Base-by-base conservation (phyloP, 2,113 vertebrate species). In the Gymnorhina tibicen region DNA sequence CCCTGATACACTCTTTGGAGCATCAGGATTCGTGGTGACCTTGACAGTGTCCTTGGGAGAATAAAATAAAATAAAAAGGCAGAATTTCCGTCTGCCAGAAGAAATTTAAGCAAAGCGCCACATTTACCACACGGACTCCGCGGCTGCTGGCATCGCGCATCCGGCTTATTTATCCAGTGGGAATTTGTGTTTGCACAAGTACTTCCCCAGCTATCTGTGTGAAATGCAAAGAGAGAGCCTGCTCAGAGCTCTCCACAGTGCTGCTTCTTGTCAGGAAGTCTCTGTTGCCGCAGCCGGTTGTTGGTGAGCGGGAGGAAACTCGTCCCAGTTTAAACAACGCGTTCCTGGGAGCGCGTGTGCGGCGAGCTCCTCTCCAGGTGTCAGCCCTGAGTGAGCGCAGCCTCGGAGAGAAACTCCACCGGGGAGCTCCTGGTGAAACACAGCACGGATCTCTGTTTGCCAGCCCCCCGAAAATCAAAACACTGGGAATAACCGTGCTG, bases 1-100 rank as follows among this genome's bases (percentile, higher is more conserved):
- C 97, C 97, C 96, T 94, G 96, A 97, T 98, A 97, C 96, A 97
- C 98, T 98, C 97, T 96, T 97, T 94, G 96, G 97, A 93, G 94
- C 97, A 95, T 97, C 89, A 91, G 83, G 97, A 97, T 94, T 96
- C 96, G 80, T 68, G 89, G 97, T 98, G 98, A 99, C 99, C 99
- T 99, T 99, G 98, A 70, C 90, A 88, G 97, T 95, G 98, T 98
- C 98, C 98, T 99, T 99, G 98, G 98, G 98, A 97, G 93, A 95
- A 89, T 80, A 23, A 85, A 90, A 94, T 69, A 62, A 93, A 93
- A 94, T 44, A 85, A 93, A 93, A 78, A 93, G 79, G 77, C 55
- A 83, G 91, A 92, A 74, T 94, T 96, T 93, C 86, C 37, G 13
- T 81, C 87, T 46, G 11, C 3, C 42, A 76, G 81, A 26, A 93